Evolutionary conservation across 2,888 invertebrate species (phyloP), one percentile per base, ranked within the genome.

Genomic region (Ephialtes manifestator): DNA sequence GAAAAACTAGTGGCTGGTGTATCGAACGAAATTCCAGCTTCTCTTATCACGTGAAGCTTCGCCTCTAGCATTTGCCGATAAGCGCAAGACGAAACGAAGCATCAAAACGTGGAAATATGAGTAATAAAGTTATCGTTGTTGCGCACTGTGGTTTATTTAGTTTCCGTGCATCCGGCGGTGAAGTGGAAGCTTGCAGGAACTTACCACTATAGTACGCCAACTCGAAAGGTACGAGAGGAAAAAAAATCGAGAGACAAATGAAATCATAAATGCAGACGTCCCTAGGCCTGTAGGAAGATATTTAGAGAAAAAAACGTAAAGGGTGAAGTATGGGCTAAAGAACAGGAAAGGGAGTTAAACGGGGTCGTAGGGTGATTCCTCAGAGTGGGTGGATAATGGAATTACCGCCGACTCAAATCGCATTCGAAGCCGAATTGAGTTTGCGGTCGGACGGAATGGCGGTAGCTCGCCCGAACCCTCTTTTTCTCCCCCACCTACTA

Each of bases 341-440:
- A 76, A n/a, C 35, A 39, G 51, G 80, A 18, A 72, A 53, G 10
- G 74, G 81, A 65, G 79, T 86, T 81, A 84, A 84, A 83, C 58
- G 72, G 79, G 78, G 79, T 81, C 85, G 83, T 72, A 81, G 85
- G 82, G 79, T 77, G 83, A 88, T 90, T 90, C 89, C 89, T 87
- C 88, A 87, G 88, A 89, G 89, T 87, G 88, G 88, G 87, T 81
- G 86, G 83, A 88, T 92, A 92, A 93, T 88, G 88, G 89, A 90
- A 93, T 93, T 93, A 92, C 90, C 88, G 87, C 78, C 87, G 88
- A 89, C 90, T 90, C 89, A 91, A 93, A 92, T 93, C 90, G 90
- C 89, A 91, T 92, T 91, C 89, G 86, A 88, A 81, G 81, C 82
- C 83, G 89, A 92, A 92, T 91, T 88, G 90, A 93, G 88, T 93